A percentile compares a stretch with the other conserved stretches of the same genome.
phyloP scores from a whole-genome alignment of 2,113 vertebrate species.

The Boulengeromyrus knoepffleri region DNA sequence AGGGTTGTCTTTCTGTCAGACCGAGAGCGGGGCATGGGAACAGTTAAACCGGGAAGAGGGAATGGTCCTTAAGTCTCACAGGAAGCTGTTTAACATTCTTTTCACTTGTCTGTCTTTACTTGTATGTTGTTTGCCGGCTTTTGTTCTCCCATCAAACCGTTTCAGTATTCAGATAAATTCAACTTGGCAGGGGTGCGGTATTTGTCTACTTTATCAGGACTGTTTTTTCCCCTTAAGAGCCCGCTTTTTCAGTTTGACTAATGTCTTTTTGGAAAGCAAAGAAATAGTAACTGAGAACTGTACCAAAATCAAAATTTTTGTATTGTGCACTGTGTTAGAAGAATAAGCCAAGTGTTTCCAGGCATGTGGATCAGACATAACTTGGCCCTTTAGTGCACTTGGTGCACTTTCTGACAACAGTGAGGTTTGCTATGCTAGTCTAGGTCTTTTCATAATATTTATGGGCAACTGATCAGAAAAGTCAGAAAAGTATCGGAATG shows the following conservation, averaged over 20 bases:
- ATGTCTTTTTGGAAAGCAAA: neutral
- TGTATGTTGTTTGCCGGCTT: neutral
- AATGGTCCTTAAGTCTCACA: neutral
- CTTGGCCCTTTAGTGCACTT: neutral
- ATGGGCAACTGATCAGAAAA: neutral
- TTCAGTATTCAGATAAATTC: conserved; percentile 17
- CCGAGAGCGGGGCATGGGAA: neutral
- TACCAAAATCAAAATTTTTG: neutral
- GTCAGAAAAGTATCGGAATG: neutral
- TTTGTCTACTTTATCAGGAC: neutral
- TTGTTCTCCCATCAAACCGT: conserved; percentile 11
- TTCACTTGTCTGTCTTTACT: neutral
- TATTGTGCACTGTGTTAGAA: neutral
- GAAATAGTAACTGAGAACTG: neutral
- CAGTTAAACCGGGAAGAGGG: neutral
- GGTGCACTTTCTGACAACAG: neutral
- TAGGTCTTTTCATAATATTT: neutral
- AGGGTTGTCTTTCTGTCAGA: neutral
- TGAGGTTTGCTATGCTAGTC: neutral
- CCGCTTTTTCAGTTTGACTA: neutral
- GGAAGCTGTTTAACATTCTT: conserved; percentile 8
- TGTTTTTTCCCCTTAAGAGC: neutral
- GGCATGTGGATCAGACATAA: neutral
- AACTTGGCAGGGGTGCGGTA: neutral
- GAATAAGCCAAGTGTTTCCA: neutral